Evolutionary conservation across 1,140 invertebrate genomes (phyloP).

Genomic region (Leptopilina clavipes): DNA sequence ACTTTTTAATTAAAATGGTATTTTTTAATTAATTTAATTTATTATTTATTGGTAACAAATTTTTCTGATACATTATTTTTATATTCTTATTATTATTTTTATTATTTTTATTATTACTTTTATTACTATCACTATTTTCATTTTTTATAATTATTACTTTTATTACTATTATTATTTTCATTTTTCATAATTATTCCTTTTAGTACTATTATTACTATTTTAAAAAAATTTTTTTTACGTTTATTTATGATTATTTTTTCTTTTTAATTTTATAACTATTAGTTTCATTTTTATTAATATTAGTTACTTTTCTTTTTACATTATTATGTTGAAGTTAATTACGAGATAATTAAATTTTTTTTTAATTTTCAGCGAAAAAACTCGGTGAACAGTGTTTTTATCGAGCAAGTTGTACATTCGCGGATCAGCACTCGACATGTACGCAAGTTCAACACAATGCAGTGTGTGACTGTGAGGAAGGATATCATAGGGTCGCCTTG

Average conservation of each 20-base stretch:
- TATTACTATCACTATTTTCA: too few species aligned
- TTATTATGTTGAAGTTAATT: not conserved
- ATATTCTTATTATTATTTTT: too few species aligned
- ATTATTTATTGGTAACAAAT: too few species aligned
- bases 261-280: slow-evolving; percentile 5
- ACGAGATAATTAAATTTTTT: not conserved
- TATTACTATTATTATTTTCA: too few species aligned
- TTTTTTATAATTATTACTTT: too few species aligned
- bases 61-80: too few species aligned
- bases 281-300: not conserved
- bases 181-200: too few species aligned
- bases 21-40: not conserved
- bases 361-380: slow-evolving; percentile 81
- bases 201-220: too few species aligned
- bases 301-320: slow-evolving; percentile 8
- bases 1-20: not conserved
- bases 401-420: slow-evolving; percentile 83
- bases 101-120: too few species aligned
- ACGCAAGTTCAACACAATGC: slow-evolving; percentile 89
- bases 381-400: slow-evolving; percentile 91
- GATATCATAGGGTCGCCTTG: slow-evolving; percentile 85
- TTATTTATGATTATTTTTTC: too few species aligned
- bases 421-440: slow-evolving; percentile 86
- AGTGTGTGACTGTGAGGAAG: slow-evolving; percentile 86
- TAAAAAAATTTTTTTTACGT: too few species aligned